A percentile compares a stretch with the other conserved stretches of the same genome.
Conservation (phyloP, 2,888 invertebrate genomes). For the Volucella zonaria region DNA sequence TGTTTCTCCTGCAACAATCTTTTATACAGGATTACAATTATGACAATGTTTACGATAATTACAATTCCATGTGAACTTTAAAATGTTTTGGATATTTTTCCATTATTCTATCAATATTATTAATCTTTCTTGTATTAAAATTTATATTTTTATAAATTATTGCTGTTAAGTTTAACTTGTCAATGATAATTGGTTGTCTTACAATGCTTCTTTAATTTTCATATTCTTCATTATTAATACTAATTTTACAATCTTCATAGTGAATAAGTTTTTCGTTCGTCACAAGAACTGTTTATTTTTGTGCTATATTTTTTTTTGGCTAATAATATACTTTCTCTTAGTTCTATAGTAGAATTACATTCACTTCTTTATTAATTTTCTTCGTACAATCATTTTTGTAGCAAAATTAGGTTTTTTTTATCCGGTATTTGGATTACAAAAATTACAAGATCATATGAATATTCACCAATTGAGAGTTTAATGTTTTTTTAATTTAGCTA, state of each 20-base stretch:
- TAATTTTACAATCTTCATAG: not conserved
- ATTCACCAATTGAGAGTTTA: conserved; percentile 12
- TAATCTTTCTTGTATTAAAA: too few relatives aligned
- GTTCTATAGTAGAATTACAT: not conserved
- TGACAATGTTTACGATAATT: too few relatives aligned
- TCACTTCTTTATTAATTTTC: not conserved
- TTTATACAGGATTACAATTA: too few relatives aligned
- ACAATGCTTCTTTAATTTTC: too few relatives aligned
- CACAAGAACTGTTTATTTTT: conserved; percentile 1
- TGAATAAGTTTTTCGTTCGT: not conserved
- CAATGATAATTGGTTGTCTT: too few relatives aligned
- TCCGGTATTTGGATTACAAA: conserved; percentile 24
- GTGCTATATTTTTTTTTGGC: not conserved
- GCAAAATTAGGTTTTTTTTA: too few relatives aligned
- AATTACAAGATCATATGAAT: conserved; percentile 8
- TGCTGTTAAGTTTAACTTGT: too few relatives aligned
- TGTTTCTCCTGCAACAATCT: too few relatives aligned
- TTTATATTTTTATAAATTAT: too few relatives aligned
- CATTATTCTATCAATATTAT: too few relatives aligned
- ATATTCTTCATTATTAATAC: not conserved
- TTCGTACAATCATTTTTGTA: not conserved
- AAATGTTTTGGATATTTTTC: too few relatives aligned
- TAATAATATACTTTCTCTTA: not conserved
- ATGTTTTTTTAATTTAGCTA: conserved; percentile 18
- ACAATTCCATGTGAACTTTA: too few relatives aligned